A percentile compares a stretch with the other conserved stretches of the same genome.
These are phyloP conservation scores for Vanessa cardui DNA, from an alignment of 2,888 invertebrate genomes.

Conservation along the genomic window DNA sequence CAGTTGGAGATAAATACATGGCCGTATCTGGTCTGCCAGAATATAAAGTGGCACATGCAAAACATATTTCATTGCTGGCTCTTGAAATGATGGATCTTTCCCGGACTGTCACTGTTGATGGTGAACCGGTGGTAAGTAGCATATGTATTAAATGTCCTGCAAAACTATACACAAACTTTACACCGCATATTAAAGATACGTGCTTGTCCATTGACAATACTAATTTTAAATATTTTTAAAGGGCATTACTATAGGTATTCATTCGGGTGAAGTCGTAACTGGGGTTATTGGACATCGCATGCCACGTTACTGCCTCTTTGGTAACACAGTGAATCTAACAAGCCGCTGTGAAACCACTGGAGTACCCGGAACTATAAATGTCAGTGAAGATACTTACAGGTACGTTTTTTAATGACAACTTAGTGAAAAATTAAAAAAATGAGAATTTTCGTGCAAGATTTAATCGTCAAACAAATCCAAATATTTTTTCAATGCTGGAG, in stretches of 20 bases:
- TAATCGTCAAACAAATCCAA: conserved; percentile 89
- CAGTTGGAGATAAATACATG: conserved; percentile 99
- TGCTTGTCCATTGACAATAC: background rate
- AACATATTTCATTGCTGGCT: conserved; percentile 94
- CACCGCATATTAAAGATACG: background rate
- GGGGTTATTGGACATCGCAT: conserved; percentile 97
- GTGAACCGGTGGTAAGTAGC: conserved; percentile 90
- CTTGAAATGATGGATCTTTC: conserved; percentile 98
- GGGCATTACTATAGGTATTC: conserved; percentile 97
- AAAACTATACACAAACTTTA: background rate
- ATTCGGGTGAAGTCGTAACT: conserved; percentile 96
- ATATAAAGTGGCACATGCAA: conserved; percentile 93
- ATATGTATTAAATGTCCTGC: background rate
- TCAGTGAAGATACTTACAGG: conserved; percentile 96
- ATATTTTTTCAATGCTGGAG: conserved; percentile 86
- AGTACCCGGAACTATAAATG: conserved; percentile 93
- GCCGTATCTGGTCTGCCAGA: conserved; percentile 97
- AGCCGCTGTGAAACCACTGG: conserved; percentile 97
- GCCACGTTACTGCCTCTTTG: conserved; percentile 96
- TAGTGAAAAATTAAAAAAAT: background rate
- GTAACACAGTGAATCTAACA: conserved; percentile 96
- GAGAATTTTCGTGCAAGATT: conserved; percentile 40
- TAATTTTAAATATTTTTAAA: conserved; percentile 55
- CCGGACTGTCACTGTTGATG: conserved; percentile 92
- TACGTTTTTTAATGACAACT: conserved; percentile 55